Base-by-base conservation (phyloP, 1,140 invertebrate species). In the Heliconius eleuchia region DNA sequence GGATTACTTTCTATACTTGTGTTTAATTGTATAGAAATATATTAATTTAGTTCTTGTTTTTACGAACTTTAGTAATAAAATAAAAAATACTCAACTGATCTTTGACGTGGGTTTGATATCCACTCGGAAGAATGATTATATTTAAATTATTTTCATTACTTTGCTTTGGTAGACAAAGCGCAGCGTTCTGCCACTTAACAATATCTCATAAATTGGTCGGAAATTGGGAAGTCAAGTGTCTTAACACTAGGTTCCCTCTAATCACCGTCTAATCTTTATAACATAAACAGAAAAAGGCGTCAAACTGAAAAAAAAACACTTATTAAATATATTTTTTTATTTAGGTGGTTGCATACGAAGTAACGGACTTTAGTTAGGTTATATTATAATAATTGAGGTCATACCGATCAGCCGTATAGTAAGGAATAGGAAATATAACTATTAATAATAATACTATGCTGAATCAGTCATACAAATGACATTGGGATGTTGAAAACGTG, bases 401-500 rank as follows among this genome's bases (percentile, higher is more conserved):
- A 60, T 60, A 60, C n/a, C 55, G 55, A 60, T 60, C n/a, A 23
- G 0, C 19, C 55, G 2, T 60, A 23, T 60, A 60, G 16, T 18
- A 55, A 55, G n/a, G n/a, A 60, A 60, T 60, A 60, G 55, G 55
- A 60, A 60, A 60, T 60, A 60, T 23, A 57, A 9, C 19, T 4
- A 60, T 60, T 52, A 52, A 6, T 60, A 60, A 60, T 60, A 60
- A 60, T 60, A 23, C 55, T 57, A n/a, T 11, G 55, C 55, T 60
- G 55, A 60, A 60, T 60, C 55, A 60, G 55, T 60, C 6, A 23
- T 27, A 23, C 23, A 19, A 66, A n/a, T 13, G 23, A 66, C 60
- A 66, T 66, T 66, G n/a, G 27, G 60, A 66, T 27, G 60, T 52
- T 23, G n/a, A 30, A 66, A 66, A 66, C 60, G 23, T 66, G 55